phyloP scores from a whole-genome alignment of 2,888 invertebrate species.

The Lucinisca nassula region DNA sequence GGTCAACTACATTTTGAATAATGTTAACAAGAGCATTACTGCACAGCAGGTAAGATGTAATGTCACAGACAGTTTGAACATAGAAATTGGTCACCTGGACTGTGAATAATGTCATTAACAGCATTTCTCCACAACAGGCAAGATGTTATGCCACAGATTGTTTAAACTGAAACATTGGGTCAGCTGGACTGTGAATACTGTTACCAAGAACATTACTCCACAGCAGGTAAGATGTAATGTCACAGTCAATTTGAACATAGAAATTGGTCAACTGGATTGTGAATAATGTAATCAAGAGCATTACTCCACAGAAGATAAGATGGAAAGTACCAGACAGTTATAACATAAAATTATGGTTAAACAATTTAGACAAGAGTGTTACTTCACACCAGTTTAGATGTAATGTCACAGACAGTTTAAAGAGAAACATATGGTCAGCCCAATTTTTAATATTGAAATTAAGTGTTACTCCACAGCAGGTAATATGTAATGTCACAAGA shows the following conservation, averaged over 20 bases:
- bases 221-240: conserved; percentile 91
- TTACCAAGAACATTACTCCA: conserved; percentile 95
- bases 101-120: conserved; percentile 93
- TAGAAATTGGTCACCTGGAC: conserved; percentile 98
- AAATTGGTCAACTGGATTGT: conserved; percentile 98
- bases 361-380: too few relatives aligned
- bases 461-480: conserved; percentile 97
- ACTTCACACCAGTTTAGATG: too few relatives aligned
- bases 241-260: conserved; percentile 96
- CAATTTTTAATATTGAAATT: conserved; percentile 95
- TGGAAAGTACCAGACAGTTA: too few relatives aligned
- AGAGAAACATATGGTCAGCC: conserved; percentile 98
- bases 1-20: too few relatives aligned
- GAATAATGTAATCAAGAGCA: conserved; percentile 93
- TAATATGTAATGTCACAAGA: too few relatives aligned
- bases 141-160: conserved; percentile 92
- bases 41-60: too few relatives aligned
- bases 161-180: conserved; percentile 97
- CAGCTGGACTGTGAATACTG: conserved; percentile 96
- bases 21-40: too few relatives aligned
- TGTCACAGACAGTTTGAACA: conserved; percentile 95
- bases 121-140: conserved; percentile 96
- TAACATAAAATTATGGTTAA: too few relatives aligned
- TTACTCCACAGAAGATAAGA: conserved; percentile 94
- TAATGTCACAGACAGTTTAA: conserved; percentile 94